These are phyloP conservation scores for Drosophila persimilis DNA, from an alignment of 1,140 invertebrate species.

Conservation along the genomic window DNA sequence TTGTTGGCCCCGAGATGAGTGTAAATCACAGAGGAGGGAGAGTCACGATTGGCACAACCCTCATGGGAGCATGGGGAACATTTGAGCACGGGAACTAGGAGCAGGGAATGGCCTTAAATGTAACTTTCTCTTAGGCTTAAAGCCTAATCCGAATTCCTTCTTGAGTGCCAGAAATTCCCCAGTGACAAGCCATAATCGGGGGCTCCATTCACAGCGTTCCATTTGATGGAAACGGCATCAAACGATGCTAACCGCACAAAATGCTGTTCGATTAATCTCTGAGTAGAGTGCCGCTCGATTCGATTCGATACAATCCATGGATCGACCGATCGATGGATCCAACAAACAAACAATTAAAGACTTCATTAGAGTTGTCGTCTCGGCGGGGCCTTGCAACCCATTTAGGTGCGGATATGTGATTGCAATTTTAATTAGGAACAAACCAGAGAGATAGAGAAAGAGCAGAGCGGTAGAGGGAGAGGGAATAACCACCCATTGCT, in stretches of 20 bases:
- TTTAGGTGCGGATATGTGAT: slow-evolving; percentile 64
- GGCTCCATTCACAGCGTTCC: slow-evolving; percentile 19
- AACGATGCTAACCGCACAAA: slow-evolving; percentile 44
- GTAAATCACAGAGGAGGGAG: neutral
- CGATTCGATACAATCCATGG: neutral
- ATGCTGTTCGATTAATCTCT: slow-evolving; percentile 36
- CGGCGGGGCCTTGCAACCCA: slow-evolving; percentile 45
- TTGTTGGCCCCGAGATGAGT: neutral
- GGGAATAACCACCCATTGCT: slow-evolving; percentile 33
- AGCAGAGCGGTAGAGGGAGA: no score
- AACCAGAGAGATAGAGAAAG: slow-evolving; percentile 31
- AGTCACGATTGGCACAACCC: slow-evolving; percentile 35
- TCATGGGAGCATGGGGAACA: neutral
- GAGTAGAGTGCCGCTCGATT: neutral
- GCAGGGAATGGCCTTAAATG: slow-evolving; percentile 4
- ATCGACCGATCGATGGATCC: slow-evolving; percentile 23
- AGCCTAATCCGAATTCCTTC: slow-evolving; percentile 30
- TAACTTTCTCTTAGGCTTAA: slow-evolving; percentile 25
- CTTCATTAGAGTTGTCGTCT: slow-evolving; percentile 57
- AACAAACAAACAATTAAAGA: slow-evolving; percentile 66
- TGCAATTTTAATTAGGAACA: slow-evolving; percentile 63
- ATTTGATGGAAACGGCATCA: slow-evolving; percentile 56
- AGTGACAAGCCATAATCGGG: slow-evolving; percentile 37
- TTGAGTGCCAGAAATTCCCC: slow-evolving; percentile 29
- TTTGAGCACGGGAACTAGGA: neutral